phyloP scores from a whole-genome alignment of 2,888 invertebrate genomes.

The Ophion costatus region DNA sequence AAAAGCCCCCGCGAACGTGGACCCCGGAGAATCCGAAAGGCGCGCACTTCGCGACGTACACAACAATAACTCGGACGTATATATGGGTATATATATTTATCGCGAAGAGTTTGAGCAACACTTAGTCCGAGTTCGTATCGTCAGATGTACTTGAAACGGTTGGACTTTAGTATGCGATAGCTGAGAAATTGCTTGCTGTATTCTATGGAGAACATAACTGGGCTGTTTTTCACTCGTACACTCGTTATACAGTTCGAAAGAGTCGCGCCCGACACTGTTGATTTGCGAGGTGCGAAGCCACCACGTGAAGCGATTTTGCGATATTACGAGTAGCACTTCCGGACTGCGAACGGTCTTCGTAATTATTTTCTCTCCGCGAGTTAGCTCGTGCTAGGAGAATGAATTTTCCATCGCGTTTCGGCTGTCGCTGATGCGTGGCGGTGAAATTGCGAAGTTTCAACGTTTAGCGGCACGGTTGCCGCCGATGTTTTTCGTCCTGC shows the following conservation, averaged over 20 bases:
- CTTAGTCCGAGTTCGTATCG: constrained; percentile 83
- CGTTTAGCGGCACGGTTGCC: neutral
- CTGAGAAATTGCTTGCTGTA: constrained; percentile 83
- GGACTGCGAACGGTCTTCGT: neutral
- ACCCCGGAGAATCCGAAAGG: constrained; percentile 1
- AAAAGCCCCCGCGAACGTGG: constrained; percentile 32
- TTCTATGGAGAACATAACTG: constrained; percentile 83
- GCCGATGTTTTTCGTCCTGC: neutral
- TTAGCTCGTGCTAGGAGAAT: constrained; percentile 57
- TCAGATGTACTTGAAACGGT: constrained; percentile 83
- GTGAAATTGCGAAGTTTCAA: neutral
- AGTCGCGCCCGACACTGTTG: constrained; percentile 6
- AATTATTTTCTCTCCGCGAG: neutral
- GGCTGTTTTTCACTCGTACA: constrained; percentile 71
- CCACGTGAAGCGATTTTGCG: neutral
- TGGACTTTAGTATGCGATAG: constrained; percentile 83
- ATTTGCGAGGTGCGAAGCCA: constrained; percentile 26
- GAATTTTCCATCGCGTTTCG: constrained; percentile 52
- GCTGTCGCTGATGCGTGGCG: neutral
- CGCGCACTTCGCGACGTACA: constrained; percentile 1
- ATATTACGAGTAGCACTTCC: neutral
- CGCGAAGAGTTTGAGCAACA: constrained; percentile 65
- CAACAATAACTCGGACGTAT: constrained; percentile 13
- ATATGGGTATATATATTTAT: constrained; percentile 20
- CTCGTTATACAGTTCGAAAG: constrained; percentile 66